These are phyloP conservation scores for Lepetodrilus schrolli DNA, from an alignment of 2,888 invertebrate genomes.

Conservation along the genomic window DNA sequence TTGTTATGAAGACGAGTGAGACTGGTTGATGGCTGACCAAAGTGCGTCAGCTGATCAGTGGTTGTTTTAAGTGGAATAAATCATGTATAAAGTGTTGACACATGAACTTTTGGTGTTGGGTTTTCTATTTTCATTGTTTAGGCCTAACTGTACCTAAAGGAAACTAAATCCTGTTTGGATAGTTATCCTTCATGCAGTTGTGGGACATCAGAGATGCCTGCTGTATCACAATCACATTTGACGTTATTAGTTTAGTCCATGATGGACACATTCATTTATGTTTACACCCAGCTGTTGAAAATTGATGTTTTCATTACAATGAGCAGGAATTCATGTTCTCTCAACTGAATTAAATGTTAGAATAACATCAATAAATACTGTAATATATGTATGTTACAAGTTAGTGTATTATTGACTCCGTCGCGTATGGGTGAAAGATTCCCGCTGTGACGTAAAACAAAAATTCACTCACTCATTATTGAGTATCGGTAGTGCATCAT, in stretches of 20 bases:
- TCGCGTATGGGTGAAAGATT: no score
- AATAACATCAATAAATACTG: no score
- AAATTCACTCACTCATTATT: no score
- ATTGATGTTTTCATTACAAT: background rate
- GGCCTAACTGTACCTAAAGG: background rate
- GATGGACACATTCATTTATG: background rate
- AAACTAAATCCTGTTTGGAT: background rate
- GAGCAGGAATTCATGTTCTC: no score
- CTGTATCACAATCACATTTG: no score
- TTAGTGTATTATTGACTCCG: no score
- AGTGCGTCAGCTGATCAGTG: constrained; percentile 5
- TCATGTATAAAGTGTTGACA: constrained; percentile 27
- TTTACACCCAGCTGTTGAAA: background rate
- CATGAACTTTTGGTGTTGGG: background rate
- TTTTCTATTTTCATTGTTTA: background rate
- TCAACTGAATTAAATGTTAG: no score
- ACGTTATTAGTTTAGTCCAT: background rate
- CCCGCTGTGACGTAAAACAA: no score
- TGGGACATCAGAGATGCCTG: background rate
- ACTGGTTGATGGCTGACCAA: constrained; percentile 2
- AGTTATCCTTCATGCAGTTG: background rate
- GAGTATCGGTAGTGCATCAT: no score
- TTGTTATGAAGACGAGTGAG: background rate
- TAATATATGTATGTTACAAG: no score
- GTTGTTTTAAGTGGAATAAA: constrained; percentile 26